Percentiles rank a stretch among this genome's conserved stretches.
phyloP scores from a whole-genome alignment of 2,797 vertebrate species.

The Thamnophis elegans region DNA sequence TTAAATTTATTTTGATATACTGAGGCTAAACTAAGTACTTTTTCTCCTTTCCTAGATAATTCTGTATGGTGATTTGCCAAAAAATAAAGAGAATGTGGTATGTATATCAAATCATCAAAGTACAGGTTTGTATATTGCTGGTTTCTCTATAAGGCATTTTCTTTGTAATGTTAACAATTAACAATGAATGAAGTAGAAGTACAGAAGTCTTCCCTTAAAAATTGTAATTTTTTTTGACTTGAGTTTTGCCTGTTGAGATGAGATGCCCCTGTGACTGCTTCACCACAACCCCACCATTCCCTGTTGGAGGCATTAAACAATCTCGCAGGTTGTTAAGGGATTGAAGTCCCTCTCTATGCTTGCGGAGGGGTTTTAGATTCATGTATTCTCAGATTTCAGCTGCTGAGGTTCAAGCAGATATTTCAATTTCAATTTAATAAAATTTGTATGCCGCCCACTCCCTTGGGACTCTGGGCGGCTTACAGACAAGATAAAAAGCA shows the following conservation, averaged over 20 bases:
- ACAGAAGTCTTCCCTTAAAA: background rate
- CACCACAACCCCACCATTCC: background rate
- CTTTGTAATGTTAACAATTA: background rate
- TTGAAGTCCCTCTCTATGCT: background rate
- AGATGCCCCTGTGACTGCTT: background rate
- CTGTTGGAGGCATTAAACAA: background rate
- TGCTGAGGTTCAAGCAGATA: background rate
- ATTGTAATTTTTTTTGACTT: background rate
- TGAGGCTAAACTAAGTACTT: constrained; percentile 57
- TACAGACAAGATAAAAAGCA: too few species aligned
- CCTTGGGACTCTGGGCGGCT: too few species aligned
- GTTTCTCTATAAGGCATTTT: constrained; percentile 37
- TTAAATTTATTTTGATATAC: constrained; percentile 3
- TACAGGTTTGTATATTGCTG: constrained; percentile 81
- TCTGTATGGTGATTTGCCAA: constrained; percentile 97
- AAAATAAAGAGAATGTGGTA: constrained; percentile 94
- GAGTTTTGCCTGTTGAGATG: background rate
- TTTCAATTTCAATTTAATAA: too few species aligned
- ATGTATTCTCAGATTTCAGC: background rate
- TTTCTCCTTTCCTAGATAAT: constrained; percentile 80
- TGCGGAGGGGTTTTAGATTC: background rate
- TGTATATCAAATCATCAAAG: constrained; percentile 97
- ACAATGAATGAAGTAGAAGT: background rate
- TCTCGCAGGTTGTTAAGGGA: background rate
- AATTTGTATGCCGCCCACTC: too few species aligned